A percentile compares a stretch with the other conserved stretches of the same genome.
phyloP scores from a whole-genome alignment of 2,888 invertebrate species.

The Lymantria monacha region DNA sequence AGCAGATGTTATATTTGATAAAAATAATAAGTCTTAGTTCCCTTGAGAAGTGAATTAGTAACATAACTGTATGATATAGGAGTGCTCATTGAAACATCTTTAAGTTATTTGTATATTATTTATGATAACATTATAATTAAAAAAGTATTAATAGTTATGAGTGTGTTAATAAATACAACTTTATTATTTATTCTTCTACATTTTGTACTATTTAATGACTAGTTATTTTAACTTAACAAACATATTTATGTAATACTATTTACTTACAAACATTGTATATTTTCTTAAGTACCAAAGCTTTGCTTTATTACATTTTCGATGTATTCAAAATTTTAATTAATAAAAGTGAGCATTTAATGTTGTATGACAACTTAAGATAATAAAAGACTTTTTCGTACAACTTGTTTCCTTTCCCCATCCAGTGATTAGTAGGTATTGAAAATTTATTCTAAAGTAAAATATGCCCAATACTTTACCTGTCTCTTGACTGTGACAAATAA shows the following conservation, averaged over 20 bases:
- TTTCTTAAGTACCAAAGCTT: conserved; percentile 37
- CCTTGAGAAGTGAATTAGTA: not conserved
- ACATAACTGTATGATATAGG: conserved; percentile 18
- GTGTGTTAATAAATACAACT: no score
- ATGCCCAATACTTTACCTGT: conserved; percentile 3
- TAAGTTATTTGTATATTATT: conserved; percentile 10
- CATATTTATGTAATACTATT: not conserved
- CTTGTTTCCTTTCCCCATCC: not conserved
- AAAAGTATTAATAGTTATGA: no score
- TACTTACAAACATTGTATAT: conserved; percentile 15
- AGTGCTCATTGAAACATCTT: conserved; percentile 22
- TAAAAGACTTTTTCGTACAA: conserved; percentile 29
- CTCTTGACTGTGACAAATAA: conserved; percentile 53
- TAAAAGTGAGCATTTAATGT: conserved; percentile 40
- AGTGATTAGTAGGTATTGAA: not conserved
- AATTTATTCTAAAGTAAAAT: not conserved
- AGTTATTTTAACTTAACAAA: no score
- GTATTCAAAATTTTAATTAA: conserved; percentile 23
- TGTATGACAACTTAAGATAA: conserved; percentile 45
- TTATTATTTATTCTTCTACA: no score
- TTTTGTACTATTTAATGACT: no score
- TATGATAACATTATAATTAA: no score
- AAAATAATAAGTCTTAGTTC: conserved; percentile 1
- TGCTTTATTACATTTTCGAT: conserved; percentile 32
- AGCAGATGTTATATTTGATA: conserved; percentile 58